Evolutionary conservation across 1,140 invertebrate genomes (phyloP), one percentile per base, ranked within the genome.

Genomic region (Heterodera carotae): DNA sequence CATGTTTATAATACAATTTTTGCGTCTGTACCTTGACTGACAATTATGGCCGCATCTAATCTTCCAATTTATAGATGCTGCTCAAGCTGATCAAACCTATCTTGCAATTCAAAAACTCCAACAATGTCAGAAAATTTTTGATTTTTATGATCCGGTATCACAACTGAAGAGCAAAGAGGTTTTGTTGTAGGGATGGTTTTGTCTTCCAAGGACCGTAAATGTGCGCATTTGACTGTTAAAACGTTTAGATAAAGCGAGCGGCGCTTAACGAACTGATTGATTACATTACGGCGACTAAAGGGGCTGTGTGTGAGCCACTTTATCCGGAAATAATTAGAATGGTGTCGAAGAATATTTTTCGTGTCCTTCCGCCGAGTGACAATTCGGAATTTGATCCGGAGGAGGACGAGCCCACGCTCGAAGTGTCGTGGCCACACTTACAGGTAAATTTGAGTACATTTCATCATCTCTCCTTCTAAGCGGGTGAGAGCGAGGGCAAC

Each of bases 21-120:
- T n/a, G n/a, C n/a, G n/a, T n/a, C n/a, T n/a, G n/a, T n/a, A n/a
- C n/a, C n/a, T n/a, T n/a, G n/a, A n/a, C n/a, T n/a, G n/a, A n/a
- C n/a, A n/a, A n/a, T n/a, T n/a, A n/a, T n/a, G n/a, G n/a, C n/a
- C n/a, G n/a, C n/a, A n/a, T n/a, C n/a, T n/a, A n/a, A n/a, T n/a
- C n/a, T n/a, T 73, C 53, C 8, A 27, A 25, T 71, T 75, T 91
- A 39, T 90, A 97, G 97, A 98, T 91, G 93, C 94, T 34, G 91
- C 93, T 25, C 39, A 66, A 4, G 67, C 25, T 29, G 90, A 90
- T 62, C 89, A 90, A 80, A 89, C 89, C 69, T 88, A 89, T 18
- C 81, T 90, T 70, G 90, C 90, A 77, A 89, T 90, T 70, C 89
- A 89, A 79, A 90, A 90, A 79, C 86, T 90, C 75, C 88, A 90